phyloP scores from a whole-genome alignment of 53 echinoderm and acorn worm species.

The Paracentrotus lividus region DNA sequence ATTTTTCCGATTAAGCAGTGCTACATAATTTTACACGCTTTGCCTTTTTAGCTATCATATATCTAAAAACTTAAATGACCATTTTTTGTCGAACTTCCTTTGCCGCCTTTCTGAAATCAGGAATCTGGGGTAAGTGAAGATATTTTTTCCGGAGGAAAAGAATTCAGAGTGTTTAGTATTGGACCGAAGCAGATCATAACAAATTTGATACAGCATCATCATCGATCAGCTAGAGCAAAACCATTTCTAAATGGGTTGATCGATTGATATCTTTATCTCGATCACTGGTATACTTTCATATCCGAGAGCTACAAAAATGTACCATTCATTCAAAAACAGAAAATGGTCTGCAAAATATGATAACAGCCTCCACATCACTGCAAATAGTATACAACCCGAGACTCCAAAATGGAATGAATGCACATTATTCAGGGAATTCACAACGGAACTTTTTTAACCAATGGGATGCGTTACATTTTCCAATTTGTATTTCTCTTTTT shows the following conservation, averaged over 20 bases:
- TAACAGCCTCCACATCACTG: no score
- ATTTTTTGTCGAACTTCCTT: background rate
- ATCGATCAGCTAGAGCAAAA: background rate
- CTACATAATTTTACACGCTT: background rate
- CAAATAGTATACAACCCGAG: no score
- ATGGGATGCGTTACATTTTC: no score
- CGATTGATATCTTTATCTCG: background rate
- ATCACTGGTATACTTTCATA: background rate
- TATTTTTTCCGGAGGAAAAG: background rate
- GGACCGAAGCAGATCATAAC: background rate
- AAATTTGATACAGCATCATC: background rate
- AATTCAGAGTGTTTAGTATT: background rate
- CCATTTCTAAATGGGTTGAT: background rate
- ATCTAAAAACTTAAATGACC: background rate
- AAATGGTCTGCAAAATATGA: no score
- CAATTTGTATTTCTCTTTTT: no score
- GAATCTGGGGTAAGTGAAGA: background rate
- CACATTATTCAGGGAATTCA: no score
- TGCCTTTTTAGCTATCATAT: background rate
- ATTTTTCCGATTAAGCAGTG: background rate
- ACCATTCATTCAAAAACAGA: background rate
- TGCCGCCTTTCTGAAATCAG: background rate
- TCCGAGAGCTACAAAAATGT: background rate
- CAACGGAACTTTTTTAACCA: no score
- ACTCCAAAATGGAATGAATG: no score